phyloP scores from a whole-genome alignment of 2,888 invertebrate genomes.

The Heliconius hortense region DNA sequence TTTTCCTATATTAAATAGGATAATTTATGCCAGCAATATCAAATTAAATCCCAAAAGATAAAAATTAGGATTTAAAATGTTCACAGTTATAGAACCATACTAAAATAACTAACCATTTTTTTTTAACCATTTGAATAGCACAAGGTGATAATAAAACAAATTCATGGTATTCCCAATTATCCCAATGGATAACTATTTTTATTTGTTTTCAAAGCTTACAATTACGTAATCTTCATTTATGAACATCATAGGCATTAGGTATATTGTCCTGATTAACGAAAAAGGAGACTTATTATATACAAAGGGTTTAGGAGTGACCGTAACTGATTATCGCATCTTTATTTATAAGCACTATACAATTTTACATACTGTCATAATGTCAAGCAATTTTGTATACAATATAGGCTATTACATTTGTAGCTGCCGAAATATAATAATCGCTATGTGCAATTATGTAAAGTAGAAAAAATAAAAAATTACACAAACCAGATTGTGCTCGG shows the following conservation, averaged over 20 bases:
- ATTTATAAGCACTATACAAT: conserved; percentile 78
- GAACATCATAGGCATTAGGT: conserved; percentile 74
- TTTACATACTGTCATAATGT: conserved; percentile 66
- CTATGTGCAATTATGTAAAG: conserved; percentile 37
- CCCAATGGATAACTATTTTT: conserved; percentile 72
- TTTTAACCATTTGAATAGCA: too few relatives aligned
- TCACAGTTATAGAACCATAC: too few relatives aligned
- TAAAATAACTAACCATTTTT: too few relatives aligned
- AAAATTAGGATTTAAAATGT: too few relatives aligned
- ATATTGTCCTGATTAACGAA: conserved; percentile 74
- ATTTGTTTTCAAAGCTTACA: conserved; percentile 72
- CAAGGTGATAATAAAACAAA: conserved; percentile 63
- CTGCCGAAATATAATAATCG: conserved; percentile 48
- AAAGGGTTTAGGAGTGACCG: conserved; percentile 58
- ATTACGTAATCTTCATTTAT: conserved; percentile 73
- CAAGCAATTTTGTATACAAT: conserved; percentile 60
- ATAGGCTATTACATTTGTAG: conserved; percentile 48
- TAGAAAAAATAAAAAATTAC: conserved; percentile 21
- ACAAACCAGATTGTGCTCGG: conserved; percentile 34
- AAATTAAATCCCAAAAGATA: too few relatives aligned
- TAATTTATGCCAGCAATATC: too few relatives aligned
- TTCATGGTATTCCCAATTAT: conserved; percentile 73
- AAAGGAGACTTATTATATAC: conserved; percentile 72
- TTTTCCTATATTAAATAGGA: too few relatives aligned
- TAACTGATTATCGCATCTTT: conserved; percentile 54